A percentile compares a stretch with the other conserved stretches of the same genome.
Conservation (phyloP, 2,113 vertebrate species). For the Pituophis catenifer region DNA sequence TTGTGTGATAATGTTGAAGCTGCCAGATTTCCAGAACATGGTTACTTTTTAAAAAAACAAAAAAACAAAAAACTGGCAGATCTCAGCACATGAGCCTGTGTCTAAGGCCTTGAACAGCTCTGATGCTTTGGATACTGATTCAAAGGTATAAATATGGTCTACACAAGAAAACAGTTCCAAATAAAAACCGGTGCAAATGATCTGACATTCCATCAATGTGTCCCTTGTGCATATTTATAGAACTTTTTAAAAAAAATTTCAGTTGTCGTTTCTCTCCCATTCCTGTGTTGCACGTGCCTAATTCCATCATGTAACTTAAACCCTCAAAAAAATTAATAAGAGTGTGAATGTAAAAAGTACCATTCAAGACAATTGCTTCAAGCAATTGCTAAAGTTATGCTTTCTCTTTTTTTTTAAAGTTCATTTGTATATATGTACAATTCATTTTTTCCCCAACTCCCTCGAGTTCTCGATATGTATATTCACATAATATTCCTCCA, state of each 20-base stretch:
- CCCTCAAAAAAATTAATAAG: conserved; percentile 84
- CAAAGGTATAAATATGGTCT: conserved; percentile 96
- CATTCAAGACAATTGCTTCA: conserved; percentile 80
- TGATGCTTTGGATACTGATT: conserved; percentile 96
- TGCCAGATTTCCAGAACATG: conserved; percentile 76
- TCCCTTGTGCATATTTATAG: conserved; percentile 97
- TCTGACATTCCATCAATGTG: conserved; percentile 89
- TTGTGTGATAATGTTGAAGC: conserved; percentile 91
- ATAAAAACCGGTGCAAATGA: conserved; percentile 91
- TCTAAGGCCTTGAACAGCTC: conserved; percentile 88
- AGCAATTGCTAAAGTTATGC: conserved; percentile 71
- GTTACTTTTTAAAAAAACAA: conserved; percentile 6
- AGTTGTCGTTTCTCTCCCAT: conserved; percentile 75
- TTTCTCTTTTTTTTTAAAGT: conserved; percentile 60
- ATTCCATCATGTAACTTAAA: conserved; percentile 81
- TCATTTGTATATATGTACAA: conserved; percentile 79
- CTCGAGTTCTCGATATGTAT: conserved; percentile 81
- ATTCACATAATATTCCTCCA: conserved; percentile 81
- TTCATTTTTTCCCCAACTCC: conserved; percentile 73
- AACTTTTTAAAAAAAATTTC: conserved; percentile 63
- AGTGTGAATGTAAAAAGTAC: conserved; percentile 81
- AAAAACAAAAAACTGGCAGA: conserved; percentile 73
- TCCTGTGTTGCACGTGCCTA: conserved; percentile 85
- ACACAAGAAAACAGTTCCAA: conserved; percentile 94
- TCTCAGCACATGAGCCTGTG: conserved; percentile 78